Evolutionary conservation across 2,888 invertebrate genomes (phyloP).

Genomic region (Philhelius pedissequus): DNA sequence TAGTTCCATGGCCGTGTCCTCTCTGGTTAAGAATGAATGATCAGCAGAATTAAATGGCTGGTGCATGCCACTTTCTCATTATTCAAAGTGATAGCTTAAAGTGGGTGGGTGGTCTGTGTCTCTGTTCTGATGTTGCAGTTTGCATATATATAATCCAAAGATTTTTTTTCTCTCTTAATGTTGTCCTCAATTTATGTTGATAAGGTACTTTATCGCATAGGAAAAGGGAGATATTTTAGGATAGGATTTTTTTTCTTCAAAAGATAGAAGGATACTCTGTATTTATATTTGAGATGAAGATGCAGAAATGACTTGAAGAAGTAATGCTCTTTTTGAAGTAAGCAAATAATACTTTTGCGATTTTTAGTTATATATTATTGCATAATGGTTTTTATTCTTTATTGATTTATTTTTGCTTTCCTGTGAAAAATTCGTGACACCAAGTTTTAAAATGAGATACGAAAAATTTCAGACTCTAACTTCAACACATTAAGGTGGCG

Average conservation of each 20-base stretch:
- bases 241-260: not conserved
- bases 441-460: no score
- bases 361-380: no score
- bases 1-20: not conserved
- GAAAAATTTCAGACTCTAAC: no score
- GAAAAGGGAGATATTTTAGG: not conserved
- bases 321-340: not conserved
- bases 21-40: conserved; percentile 50
- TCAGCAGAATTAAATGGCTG: conserved; percentile 52
- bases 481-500: no score
- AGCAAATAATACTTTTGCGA: not conserved
- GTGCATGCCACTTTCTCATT: conserved; percentile 67
- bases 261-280: not conserved
- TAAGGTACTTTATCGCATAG: conserved; percentile 12
- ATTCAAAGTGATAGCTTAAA: conserved; percentile 61
- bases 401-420: not conserved
- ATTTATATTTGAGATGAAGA: not conserved
- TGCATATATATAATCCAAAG: not conserved
- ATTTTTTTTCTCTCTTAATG: conserved; percentile 28
- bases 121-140: conserved; percentile 3
- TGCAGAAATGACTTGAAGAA: not conserved
- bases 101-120: conserved; percentile 61
- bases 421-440: no score
- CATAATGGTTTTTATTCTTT: not conserved
- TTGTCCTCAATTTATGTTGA: conserved; percentile 37